phyloP scores from a whole-genome alignment of 2,113 vertebrate species.

The Dasyornis broadbenti region DNA sequence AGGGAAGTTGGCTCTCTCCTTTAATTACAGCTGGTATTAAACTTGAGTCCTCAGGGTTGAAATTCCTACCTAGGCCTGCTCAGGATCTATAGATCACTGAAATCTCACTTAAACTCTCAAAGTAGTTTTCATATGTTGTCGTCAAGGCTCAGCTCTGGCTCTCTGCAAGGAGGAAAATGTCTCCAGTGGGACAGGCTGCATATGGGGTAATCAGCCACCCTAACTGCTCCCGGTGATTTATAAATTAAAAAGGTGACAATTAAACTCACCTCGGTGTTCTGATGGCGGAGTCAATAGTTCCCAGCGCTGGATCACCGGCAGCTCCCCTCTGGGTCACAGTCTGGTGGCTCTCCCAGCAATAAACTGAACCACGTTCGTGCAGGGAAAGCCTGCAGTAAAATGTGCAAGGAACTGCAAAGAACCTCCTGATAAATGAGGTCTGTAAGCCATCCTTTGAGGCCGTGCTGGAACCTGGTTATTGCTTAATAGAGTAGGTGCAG shows the following conservation, averaged over 20 bases:
- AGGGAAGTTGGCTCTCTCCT: not conserved
- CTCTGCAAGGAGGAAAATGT: not conserved
- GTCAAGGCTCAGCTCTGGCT: not conserved
- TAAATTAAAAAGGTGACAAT: not conserved
- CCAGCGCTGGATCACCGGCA: not conserved
- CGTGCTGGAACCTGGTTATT: not conserved
- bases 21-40: not conserved
- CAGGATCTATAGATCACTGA: not conserved
- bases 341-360: constrained; percentile 15
- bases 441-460: not conserved
- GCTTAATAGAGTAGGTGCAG: constrained; percentile 27
- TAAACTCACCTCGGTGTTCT: not conserved
- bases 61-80: not conserved
- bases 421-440: constrained; percentile 16
- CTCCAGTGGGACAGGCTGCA: not conserved
- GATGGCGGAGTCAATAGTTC: not conserved
- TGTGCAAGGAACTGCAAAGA: not conserved
- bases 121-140: not conserved
- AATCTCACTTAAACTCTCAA: not conserved
- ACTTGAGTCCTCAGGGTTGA: not conserved
- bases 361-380: not conserved
- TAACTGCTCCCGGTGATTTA: not conserved
- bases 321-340: constrained; percentile 22
- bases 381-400: constrained; percentile 10
- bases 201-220: not conserved